Evolutionary conservation across 2,113 vertebrate genomes (phyloP).

Genomic region (Corynorhinus townsendii): DNA sequence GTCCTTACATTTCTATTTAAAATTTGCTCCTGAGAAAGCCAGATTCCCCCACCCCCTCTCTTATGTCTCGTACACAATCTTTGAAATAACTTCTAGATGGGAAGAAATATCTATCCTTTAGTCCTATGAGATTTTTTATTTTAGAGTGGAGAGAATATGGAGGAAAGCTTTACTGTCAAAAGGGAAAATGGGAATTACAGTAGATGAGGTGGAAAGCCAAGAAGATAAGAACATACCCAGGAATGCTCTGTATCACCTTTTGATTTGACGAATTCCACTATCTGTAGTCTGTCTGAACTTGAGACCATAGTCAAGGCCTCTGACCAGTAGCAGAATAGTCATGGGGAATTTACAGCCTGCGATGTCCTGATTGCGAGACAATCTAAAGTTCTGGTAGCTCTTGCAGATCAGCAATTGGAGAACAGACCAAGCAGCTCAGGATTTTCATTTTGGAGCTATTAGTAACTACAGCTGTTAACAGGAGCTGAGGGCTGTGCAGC

Average conservation of each 20-base stretch:
- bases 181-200: background rate
- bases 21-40: slow-evolving; percentile 63
- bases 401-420: background rate
- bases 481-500: background rate
- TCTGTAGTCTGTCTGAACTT: background rate
- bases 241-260: background rate
- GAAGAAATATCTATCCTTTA: background rate
- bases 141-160: background rate
- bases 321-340: background rate
- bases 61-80: slow-evolving; percentile 21
- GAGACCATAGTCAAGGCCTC: background rate
- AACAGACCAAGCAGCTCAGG: background rate
- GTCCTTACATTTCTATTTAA: background rate
- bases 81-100: background rate
- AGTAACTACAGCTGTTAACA: background rate
- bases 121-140: background rate
- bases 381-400: background rate
- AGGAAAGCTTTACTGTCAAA: background rate
- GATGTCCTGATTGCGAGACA: background rate
- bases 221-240: background rate
- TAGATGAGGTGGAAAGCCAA: background rate
- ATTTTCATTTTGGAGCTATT: slow-evolving; percentile 14
- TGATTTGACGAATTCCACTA: background rate
- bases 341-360: background rate
- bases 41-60: background rate